phyloP scores from a whole-genome alignment of 2,888 invertebrate species.

The Ashinkailepas kermadecensis region DNA sequence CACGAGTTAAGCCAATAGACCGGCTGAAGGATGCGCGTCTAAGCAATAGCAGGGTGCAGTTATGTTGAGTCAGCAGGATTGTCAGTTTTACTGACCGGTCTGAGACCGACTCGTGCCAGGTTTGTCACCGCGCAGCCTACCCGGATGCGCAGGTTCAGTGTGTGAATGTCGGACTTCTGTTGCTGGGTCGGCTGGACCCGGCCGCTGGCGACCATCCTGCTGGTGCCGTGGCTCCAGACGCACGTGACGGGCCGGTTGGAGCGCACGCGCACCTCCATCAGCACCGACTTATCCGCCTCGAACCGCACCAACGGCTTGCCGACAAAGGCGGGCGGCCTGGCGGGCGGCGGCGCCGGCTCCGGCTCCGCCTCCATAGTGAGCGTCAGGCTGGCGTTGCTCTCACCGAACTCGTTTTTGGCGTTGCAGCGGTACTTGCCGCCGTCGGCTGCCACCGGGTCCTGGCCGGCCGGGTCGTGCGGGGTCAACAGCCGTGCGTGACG shows the following conservation, averaged over 20 bases:
- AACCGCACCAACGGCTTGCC: neutral
- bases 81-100: neutral
- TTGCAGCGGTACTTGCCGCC: slow-evolving; percentile 95
- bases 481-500: too few relatives aligned
- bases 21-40: too few relatives aligned
- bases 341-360: neutral
- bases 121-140: neutral
- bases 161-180: neutral
- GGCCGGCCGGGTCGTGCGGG: slow-evolving; percentile 59
- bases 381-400: slow-evolving; percentile 93
- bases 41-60: too few relatives aligned
- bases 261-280: slow-evolving; percentile 17
- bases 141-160: neutral
- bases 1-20: too few relatives aligned
- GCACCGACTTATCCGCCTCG: neutral
- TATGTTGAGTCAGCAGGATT: neutral
- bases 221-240: neutral
- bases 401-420: slow-evolving; percentile 94
- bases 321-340: neutral
- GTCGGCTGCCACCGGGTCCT: slow-evolving; percentile 91
- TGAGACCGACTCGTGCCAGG: neutral
- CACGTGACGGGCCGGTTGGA: neutral
- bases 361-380: slow-evolving; percentile 70
- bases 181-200: neutral
- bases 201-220: neutral